phyloP scores from a whole-genome alignment of 2,797 vertebrate genomes.

The Lacerta agilis region DNA sequence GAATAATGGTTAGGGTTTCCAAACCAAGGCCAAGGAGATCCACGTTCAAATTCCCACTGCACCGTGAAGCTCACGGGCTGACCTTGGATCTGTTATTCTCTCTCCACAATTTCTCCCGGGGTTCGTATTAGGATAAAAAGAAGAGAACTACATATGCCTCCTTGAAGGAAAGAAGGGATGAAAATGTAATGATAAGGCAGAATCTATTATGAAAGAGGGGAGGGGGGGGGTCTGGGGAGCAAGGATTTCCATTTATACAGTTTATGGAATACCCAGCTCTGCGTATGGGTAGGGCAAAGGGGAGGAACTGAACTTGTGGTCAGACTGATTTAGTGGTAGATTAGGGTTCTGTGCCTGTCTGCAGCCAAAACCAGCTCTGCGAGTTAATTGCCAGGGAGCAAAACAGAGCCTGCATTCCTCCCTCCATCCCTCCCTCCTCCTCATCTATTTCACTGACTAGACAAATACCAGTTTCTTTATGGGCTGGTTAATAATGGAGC shows the following conservation, averaged over 20 bases:
- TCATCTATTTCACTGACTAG: background rate
- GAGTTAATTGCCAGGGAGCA: background rate
- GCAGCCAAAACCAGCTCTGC: background rate
- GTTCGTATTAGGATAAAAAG: background rate
- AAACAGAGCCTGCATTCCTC: background rate
- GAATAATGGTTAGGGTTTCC: too few species aligned
- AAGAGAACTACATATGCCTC: background rate
- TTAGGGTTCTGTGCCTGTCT: too few species aligned
- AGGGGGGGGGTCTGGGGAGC: too few species aligned
- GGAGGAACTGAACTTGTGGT: background rate
- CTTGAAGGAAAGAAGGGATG: background rate
- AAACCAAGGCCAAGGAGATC: too few species aligned
- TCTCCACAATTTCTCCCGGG: too few species aligned
- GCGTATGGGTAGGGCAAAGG: background rate
- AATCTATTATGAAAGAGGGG: too few species aligned
- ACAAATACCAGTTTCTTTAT: background rate
- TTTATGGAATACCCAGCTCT: background rate
- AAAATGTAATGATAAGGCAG: too few species aligned
- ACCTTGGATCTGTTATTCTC: too few species aligned
- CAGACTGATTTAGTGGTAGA: background rate
- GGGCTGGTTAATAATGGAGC: background rate
- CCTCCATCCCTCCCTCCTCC: background rate
- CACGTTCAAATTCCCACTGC: too few species aligned
- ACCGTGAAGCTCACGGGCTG: too few species aligned
- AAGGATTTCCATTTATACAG: background rate